Evolutionary conservation across 2,888 invertebrate species (phyloP), one percentile per base, ranked within the genome.

Genomic region (Laothoe populi): DNA sequence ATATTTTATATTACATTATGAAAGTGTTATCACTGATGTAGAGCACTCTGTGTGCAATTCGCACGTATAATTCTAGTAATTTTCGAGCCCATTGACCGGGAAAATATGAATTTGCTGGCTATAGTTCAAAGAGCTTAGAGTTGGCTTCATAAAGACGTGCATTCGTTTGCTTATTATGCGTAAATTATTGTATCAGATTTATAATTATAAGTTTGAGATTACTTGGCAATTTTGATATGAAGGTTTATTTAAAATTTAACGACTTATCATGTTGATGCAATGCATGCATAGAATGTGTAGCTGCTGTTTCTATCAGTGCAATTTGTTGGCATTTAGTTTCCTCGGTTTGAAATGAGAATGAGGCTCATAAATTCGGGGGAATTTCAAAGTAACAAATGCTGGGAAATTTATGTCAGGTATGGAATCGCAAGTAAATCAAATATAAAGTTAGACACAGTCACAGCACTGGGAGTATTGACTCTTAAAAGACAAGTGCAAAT

Each of bases 61-160:
- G 75, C 82, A 80, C 80, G 81, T 81, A 77, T 82, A 83, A 83
- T 78, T 82, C 74, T 70, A 69, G 81, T 83, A 84, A 85, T 87
- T 87, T 87, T 87, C 87, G 62, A 71, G 82, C 69, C 75, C 87
- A 84, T 77, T 84, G 87, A 69, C 79, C 77, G 80, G 78, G 82
- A 86, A 88, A 86, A 86, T 86, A 82, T 82, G 82, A 84, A 81
- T 80, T 76, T 76, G 77, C 72, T 70, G 74, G 70, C 75, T 74
- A 80, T 82, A 81, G 83, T 82, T 83, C 84, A 86, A 82, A 83
- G 82, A 79, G 85, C 78, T 84, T 81, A 82, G 73, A 70, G 80
- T 79, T 77, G 78, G 76, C 75, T 53, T 31, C 35, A 53, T 31
- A 11, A 53, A 53, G 53, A 53, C 35, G 53, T 35, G 53, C 53